Percentiles rank a stretch among this genome's conserved stretches.
phyloP scores from a whole-genome alignment of 2,113 vertebrate genomes.

The Archilochus colubris region DNA sequence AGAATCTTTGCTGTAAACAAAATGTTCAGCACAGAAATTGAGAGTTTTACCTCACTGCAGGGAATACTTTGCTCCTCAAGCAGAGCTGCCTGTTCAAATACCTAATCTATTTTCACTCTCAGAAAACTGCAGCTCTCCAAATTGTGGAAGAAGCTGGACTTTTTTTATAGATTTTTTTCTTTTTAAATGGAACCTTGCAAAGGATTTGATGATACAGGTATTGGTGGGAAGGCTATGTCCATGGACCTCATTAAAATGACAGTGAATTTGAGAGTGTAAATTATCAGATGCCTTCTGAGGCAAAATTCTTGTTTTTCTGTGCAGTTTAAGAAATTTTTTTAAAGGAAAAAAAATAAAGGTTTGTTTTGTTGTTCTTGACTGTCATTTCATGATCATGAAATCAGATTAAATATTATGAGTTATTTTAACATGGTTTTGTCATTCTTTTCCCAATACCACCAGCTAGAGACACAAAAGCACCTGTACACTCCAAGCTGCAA shows the following conservation, averaged over 20 bases:
- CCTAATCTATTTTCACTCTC: not conserved
- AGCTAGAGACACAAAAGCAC: not conserved
- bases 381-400: not conserved
- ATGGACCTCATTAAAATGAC: not conserved
- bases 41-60: not conserved
- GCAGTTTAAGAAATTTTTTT: not conserved
- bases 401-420: not conserved
- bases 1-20: conserved; percentile 13
- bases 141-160: not conserved
- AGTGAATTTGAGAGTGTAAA: not conserved
- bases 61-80: not conserved
- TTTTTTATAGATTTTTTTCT: not conserved
- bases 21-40: not conserved
- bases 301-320: not conserved
- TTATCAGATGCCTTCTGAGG: not conserved
- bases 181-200: not conserved
- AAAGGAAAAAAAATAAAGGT: not conserved
- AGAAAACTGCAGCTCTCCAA: not conserved
- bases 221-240: not conserved
- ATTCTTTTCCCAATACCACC: not conserved
- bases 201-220: not conserved
- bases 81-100: not conserved
- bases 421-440: not conserved
- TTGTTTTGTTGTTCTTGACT: not conserved
- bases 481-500: not conserved